phyloP scores from a whole-genome alignment of 2,797 vertebrate genomes.

The Manis crassicaudata region DNA sequence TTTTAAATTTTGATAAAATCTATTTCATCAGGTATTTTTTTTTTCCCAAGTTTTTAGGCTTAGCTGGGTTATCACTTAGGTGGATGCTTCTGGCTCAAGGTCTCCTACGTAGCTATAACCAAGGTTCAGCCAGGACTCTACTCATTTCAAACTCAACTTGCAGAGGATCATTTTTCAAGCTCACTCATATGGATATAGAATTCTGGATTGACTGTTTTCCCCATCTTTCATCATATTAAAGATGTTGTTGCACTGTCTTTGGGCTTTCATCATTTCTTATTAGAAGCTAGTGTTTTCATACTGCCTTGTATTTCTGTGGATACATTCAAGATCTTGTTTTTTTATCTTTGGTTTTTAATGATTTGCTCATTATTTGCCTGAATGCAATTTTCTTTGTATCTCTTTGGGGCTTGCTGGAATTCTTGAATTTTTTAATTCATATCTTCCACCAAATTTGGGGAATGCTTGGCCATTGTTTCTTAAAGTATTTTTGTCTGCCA shows the following conservation, averaged over 20 bases:
- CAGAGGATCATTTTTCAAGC: background rate
- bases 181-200: background rate
- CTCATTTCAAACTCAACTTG: background rate
- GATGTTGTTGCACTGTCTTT: background rate
- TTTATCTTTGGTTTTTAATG: background rate
- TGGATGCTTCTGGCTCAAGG: too few relatives aligned
- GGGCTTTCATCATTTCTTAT: background rate
- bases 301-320: background rate
- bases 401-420: background rate
- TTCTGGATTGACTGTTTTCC: background rate
- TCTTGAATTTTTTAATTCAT: background rate
- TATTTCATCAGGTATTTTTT: background rate
- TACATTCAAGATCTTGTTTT: background rate
- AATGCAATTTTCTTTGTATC: background rate
- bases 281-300: background rate
- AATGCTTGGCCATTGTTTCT: background rate
- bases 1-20: background rate
- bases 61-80: background rate
- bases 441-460: background rate
- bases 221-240: background rate
- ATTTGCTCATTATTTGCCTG: background rate
- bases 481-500: background rate
- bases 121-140: background rate
- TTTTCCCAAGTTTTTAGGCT: background rate
- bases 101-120: background rate